Percentiles rank a stretch among this genome's conserved stretches.
Evolutionary conservation across 1,140 invertebrate genomes (phyloP).

Genomic region (Drosophila micromelanica): DNA sequence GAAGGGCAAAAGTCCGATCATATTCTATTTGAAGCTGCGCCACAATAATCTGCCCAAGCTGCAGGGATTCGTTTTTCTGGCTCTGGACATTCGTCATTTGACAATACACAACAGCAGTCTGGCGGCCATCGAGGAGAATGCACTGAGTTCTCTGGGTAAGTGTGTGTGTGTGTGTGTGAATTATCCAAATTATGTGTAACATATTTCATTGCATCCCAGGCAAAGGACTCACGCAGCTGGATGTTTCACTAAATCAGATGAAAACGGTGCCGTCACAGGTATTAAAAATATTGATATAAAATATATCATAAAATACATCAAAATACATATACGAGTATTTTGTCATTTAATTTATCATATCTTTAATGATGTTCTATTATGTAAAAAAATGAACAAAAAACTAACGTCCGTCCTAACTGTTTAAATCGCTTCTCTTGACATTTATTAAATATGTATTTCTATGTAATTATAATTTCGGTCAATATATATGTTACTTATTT

Average conservation of each 20-base stretch:
- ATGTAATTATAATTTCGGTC: too few relatives aligned
- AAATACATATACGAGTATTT: not conserved
- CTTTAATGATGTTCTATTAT: too few relatives aligned
- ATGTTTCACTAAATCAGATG: constrained; percentile 92
- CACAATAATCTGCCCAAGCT: constrained; percentile 93
- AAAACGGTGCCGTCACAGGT: constrained; percentile 89
- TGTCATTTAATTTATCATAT: too few relatives aligned
- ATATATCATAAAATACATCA: too few relatives aligned
- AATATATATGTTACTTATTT: too few relatives aligned
- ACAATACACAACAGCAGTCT: constrained; percentile 94
- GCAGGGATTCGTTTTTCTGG: constrained; percentile 93
- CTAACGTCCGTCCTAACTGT: too few relatives aligned
- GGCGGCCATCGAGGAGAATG: constrained; percentile 93
- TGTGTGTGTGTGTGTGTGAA: not conserved
- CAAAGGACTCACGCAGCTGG: constrained; percentile 92
- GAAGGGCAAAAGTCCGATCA: constrained; percentile 90
- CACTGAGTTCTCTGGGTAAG: constrained; percentile 92
- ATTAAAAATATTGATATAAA: not conserved
- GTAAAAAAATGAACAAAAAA: too few relatives aligned
- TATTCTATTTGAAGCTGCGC: constrained; percentile 93
- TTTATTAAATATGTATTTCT: too few relatives aligned
- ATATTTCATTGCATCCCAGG: constrained; percentile 85
- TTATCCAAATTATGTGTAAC: not conserved
- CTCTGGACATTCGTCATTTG: constrained; percentile 93
- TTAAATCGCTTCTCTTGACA: too few relatives aligned